These are phyloP conservation scores for Xestia xanthographa DNA, from an alignment of 2,888 invertebrate genomes.

Conservation along the genomic window DNA sequence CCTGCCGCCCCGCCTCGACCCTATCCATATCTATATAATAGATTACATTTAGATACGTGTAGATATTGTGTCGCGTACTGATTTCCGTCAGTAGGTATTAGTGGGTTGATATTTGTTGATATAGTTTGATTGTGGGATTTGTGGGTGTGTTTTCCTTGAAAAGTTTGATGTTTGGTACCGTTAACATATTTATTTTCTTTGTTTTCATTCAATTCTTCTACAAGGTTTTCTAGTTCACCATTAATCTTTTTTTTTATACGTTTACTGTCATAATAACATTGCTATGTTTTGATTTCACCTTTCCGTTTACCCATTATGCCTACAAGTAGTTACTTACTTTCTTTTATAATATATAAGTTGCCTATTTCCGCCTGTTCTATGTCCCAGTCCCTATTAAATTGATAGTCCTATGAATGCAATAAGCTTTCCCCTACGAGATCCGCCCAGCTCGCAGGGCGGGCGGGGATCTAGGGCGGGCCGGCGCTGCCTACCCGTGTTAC, in stretches of 20 bases:
- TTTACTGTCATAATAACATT: neutral
- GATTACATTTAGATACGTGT: slow-evolving; percentile 62
- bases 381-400: slow-evolving; percentile 49
- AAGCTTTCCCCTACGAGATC: slow-evolving; percentile 64
- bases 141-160: slow-evolving; percentile 47
- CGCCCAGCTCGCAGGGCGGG: slow-evolving; percentile 76
- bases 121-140: slow-evolving; percentile 39
- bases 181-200: slow-evolving; percentile 20
- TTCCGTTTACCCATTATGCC: neutral
- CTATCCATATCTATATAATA: slow-evolving; percentile 63
- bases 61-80: slow-evolving; percentile 55
- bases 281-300: neutral
- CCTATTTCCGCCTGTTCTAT: slow-evolving; percentile 8
- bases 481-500: slow-evolving; percentile 66
- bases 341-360: neutral
- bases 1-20: slow-evolving; percentile 68
- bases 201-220: slow-evolving; percentile 4
- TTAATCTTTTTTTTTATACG: neutral
- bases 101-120: slow-evolving; percentile 45
- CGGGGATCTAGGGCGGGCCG: slow-evolving; percentile 71
- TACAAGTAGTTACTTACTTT: neutral
- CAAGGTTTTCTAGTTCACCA: neutral
- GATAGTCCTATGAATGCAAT: slow-evolving; percentile 58
- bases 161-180: slow-evolving; percentile 18
- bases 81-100: slow-evolving; percentile 58